Evolutionary conservation across 37 sponge, comb jelly and placozoan genomes (phyloP).

Genomic region (Chondrilla cf. caribensis): DNA sequence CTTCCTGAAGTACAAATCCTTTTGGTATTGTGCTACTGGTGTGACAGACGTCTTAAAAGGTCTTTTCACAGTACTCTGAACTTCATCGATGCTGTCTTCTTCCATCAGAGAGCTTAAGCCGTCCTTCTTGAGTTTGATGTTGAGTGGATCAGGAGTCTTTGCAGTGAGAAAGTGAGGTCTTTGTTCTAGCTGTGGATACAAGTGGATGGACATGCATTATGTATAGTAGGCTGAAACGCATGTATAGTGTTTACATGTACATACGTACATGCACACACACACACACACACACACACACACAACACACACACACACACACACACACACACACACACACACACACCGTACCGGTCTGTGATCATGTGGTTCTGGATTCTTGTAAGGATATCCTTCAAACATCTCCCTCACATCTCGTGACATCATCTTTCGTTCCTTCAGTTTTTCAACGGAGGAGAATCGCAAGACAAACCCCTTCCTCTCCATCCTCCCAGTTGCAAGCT

Average conservation of each 20-base stretch:
- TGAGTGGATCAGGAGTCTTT: conserved; percentile 33
- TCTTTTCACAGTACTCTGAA: too few species aligned
- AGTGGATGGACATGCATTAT: too few species aligned
- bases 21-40: neutral
- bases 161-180: neutral
- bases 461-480: neutral
- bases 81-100: neutral
- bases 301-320: too few species aligned
- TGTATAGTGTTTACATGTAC: too few species aligned
- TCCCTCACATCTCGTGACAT: neutral
- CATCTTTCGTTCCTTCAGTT: neutral
- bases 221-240: too few species aligned
- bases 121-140: conserved; percentile 1
- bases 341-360: conserved; percentile 39
- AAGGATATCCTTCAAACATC: neutral
- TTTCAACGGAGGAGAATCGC: neutral
- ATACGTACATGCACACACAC: too few species aligned
- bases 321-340: too few species aligned
- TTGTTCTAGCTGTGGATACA: neutral
- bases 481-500: neutral
- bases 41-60: neutral
- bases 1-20: neutral
- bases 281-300: too few species aligned
- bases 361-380: conserved; percentile 31
- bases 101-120: neutral